Percentiles rank a stretch among this genome's conserved stretches.
These are phyloP conservation scores for Thymelicus acteon DNA, from an alignment of 2,888 invertebrate genomes.

Conservation along the genomic window DNA sequence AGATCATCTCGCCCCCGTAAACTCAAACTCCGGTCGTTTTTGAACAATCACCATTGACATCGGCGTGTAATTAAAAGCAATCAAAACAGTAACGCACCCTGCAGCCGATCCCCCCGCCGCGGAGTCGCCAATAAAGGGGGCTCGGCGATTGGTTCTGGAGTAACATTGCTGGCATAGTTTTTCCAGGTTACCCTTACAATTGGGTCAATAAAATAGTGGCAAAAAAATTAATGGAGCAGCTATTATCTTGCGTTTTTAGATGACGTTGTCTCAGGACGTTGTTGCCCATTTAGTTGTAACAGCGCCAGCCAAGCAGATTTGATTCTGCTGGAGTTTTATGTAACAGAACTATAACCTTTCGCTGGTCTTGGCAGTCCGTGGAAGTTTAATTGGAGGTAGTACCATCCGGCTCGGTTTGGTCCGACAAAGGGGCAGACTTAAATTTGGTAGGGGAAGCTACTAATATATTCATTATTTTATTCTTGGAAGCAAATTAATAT, in stretches of 20 bases:
- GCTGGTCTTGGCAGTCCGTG: not conserved
- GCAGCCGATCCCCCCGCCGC: not conserved
- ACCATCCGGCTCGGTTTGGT: not conserved
- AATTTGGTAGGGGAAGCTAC: not conserved
- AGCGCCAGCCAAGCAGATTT: no score
- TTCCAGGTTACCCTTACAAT: no score
- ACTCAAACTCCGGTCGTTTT: not conserved
- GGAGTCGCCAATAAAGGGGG: not conserved
- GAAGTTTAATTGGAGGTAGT: no score
- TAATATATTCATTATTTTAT: no score
- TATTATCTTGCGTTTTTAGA: no score
- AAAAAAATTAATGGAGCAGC: no score
- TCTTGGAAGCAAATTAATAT: no score
- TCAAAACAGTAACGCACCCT: constrained; percentile 13
- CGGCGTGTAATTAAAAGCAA: constrained; percentile 21
- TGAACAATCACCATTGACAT: constrained; percentile 7
- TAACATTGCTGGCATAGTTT: not conserved
- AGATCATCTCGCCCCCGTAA: constrained; percentile 3
- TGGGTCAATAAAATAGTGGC: no score
- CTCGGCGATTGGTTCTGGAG: not conserved
- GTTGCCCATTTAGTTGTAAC: no score
- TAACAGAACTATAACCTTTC: not conserved
- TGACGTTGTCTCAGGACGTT: no score
- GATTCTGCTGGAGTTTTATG: not conserved
- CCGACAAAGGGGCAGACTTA: not conserved